Evolutionary conservation across 2,797 vertebrate species (phyloP), one percentile per base, ranked within the genome.

Genomic region (Crenichthys baileyi): DNA sequence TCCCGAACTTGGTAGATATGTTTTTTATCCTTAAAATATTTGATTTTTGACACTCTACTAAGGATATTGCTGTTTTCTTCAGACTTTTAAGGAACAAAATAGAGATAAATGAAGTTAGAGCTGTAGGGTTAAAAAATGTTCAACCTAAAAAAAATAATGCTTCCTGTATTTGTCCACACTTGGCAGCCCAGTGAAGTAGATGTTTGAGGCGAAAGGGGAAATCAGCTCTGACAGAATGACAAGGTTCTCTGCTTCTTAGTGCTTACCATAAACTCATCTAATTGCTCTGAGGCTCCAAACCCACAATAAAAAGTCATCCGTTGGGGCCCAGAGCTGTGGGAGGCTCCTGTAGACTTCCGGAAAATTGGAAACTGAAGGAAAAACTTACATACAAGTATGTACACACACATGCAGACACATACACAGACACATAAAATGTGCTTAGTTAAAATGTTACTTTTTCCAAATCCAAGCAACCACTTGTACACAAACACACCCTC

Each of bases 221-320:
- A 94, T 94, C 81, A 70, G 70, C 83, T 89, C 89, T 94, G 94
- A 95, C 95, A 94, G 93, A 85, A 91, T 93, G 92, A 93, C 91
- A 92, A 91, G 93, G 90, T 80, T 90, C 91, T 93, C 91, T 58
- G 88, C 90, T 89, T 90, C 88, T 92, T 89, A 91, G 84, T 79
- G 87, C 92, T 91, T 89, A 93, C 92, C 92, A 92, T 94, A 92
- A 95, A 94, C 92, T 94, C 92, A 94, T 93, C 91, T 95, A 93
- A 95, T 95, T 95, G 93, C 92, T 90, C 72, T 76, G 91, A 86
- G 87, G 87, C 88, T 92, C 86, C 85, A 88, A 90, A 94, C 92
- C 93, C 93, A 94, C 91, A 94, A 93, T 91, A 94, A 93, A 87
- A 93, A 79, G 71, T 92, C 90, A 91, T 94, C 91, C 31, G 80